Evolutionary conservation across 2,888 invertebrate genomes (phyloP).

Genomic region (Pterobdella sp.): DNA sequence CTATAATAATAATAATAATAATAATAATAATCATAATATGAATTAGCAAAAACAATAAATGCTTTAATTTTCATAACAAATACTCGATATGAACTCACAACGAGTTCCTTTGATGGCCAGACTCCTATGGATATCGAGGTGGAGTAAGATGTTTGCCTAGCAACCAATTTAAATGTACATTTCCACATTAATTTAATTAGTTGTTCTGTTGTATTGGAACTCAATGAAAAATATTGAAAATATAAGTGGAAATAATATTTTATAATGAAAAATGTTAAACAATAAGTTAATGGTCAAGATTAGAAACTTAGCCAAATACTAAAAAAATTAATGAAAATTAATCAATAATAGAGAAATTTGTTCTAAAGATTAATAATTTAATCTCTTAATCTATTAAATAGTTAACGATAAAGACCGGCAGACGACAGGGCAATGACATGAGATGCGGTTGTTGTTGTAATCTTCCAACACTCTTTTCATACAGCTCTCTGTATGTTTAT

Average conservation of each 20-base stretch:
- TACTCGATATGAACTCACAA: slow-evolving; percentile 22
- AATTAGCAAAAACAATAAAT: background rate
- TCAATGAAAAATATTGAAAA: too few species aligned
- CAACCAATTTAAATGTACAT: too few species aligned
- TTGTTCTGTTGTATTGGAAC: too few species aligned
- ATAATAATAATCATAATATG: too few species aligned
- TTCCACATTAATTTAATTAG: too few species aligned
- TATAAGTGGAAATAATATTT: too few species aligned
- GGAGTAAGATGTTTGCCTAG: slow-evolving; percentile 29
- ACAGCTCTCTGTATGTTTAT: slow-evolving; percentile 28
- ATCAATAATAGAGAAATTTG: background rate
- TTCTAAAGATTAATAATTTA: background rate
- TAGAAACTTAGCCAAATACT: too few species aligned
- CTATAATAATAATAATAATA: too few species aligned
- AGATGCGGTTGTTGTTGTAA: slow-evolving; percentile 24
- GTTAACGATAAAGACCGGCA: slow-evolving; percentile 28
- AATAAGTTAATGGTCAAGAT: too few species aligned
- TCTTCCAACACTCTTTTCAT: slow-evolving; percentile 21
- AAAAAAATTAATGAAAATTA: background rate
- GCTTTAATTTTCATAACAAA: background rate
- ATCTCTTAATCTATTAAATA: background rate
- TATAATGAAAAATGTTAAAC: too few species aligned
- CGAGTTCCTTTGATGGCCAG: slow-evolving; percentile 33
- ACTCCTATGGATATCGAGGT: slow-evolving; percentile 32
- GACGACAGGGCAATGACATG: slow-evolving; percentile 30